Evolutionary conservation across 2,113 vertebrate species (phyloP), one percentile per base, ranked within the genome.

Genomic region (Hipposideros armiger): DNA sequence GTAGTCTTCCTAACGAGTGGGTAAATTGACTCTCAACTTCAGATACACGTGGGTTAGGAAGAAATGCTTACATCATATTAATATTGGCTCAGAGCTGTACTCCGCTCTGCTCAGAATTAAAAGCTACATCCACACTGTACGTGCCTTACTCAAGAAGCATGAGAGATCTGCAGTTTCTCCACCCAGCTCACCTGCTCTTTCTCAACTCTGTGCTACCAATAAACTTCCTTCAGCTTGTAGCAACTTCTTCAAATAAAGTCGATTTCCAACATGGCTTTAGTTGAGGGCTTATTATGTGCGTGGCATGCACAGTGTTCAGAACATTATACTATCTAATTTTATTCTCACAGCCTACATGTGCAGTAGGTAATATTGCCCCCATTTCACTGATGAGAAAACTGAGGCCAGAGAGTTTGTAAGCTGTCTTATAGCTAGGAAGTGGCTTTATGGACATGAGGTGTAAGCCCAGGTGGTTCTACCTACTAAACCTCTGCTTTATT

Each of bases 71-170:
- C 3, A 11, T 13, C 50, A 0, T 30, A 3, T 60, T 7, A 66
- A n/a, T 72, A 28, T 8, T 40, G 19, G 11, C 36, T 93, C 22
- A 13, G 40, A 45, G 28, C 7, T 30, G 1, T 4, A 16, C 19
- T 40, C 3, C 11, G 2, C 24, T 26, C 32, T 13, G 69, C 42
- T 84, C 20, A 42, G 52, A 80, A 45, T 73, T 15, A 32, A 52
- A 40, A 81, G 50, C 47, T 5, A 58, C 5, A 30, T 20, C 4
- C 28, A 15, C 2, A 3, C 0, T 3, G 6, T 4, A 2, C 77
- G 7, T 30, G 45, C 16, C 28, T 94, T 42, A 42, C 56, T 72
- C 47, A 1, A 17, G 36, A 84, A 80, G 26, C 3, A 26, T 3
- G 11, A 20, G 22, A 8, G 5, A 28, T 28, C 40, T 45, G 16